These are phyloP conservation scores for Scartelaos histophorus DNA, from an alignment of 2,113 vertebrate species.

Conservation along the genomic window DNA sequence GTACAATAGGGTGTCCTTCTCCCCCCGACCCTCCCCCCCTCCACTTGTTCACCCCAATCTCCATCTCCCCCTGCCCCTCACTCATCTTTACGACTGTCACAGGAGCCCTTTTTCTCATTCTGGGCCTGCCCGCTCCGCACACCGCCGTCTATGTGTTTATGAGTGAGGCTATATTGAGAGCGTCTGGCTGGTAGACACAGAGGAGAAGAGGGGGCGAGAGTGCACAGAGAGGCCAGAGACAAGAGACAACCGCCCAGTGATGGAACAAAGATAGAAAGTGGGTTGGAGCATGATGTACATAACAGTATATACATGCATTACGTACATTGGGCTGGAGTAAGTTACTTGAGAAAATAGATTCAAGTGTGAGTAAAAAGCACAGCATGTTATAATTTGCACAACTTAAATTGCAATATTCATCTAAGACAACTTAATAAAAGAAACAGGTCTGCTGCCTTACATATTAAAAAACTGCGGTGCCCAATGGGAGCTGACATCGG, in stretches of 20 bases:
- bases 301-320: neutral
- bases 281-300: conserved; percentile 10
- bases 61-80: conserved; percentile 61
- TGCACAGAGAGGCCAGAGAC: conserved; percentile 57
- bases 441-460: too few relatives aligned
- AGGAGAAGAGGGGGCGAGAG: conserved; percentile 64
- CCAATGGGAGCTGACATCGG: too few relatives aligned
- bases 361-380: neutral
- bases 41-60: conserved; percentile 60
- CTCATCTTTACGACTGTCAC: conserved; percentile 72
- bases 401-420: too few relatives aligned
- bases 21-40: neutral
- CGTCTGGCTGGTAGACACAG: conserved; percentile 86
- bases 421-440: too few relatives aligned
- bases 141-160: conserved; percentile 79
- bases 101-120: conserved; percentile 60
- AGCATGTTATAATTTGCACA: too few relatives aligned
- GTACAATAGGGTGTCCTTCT: neutral
- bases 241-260: conserved; percentile 26
- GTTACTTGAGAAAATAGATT: neutral
- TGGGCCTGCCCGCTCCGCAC: conserved; percentile 39
- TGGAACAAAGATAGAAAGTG: conserved; percentile 23
- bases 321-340: neutral
- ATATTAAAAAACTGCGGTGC: too few relatives aligned
- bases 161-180: conserved; percentile 90